phyloP scores from a whole-genome alignment of 2,113 vertebrate species.

The Phodopus roborovskii region DNA sequence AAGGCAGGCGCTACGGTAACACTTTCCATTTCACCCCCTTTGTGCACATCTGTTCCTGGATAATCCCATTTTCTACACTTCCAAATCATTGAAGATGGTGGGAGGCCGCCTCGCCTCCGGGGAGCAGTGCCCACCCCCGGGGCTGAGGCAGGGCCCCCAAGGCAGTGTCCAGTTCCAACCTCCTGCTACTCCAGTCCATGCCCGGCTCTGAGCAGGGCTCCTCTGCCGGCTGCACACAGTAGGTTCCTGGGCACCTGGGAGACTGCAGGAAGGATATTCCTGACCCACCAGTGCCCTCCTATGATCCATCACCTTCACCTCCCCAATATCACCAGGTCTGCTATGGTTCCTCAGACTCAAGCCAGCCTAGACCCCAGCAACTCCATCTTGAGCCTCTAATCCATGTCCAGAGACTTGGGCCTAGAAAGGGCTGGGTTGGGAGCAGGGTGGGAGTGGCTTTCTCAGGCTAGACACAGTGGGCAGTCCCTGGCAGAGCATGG shows the following conservation, averaged over 20 bases:
- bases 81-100: conserved; percentile 84
- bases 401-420: not conserved
- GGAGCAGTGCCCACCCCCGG: not conserved
- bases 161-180: not conserved
- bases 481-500: not conserved
- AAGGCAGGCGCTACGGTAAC: conserved; percentile 94
- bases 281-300: not conserved
- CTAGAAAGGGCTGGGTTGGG: not conserved
- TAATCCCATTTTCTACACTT: conserved; percentile 92
- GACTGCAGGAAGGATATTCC: not conserved
- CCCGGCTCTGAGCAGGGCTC: not conserved
- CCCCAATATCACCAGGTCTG: no score
- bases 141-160: rapidly evolving
- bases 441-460: rapidly evolving
- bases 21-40: conserved; percentile 98
- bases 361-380: not conserved
- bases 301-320: no score
- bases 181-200: not conserved
- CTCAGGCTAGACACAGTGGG: not conserved
- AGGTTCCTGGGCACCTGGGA: not conserved
- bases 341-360: not conserved
- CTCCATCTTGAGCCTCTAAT: not conserved
- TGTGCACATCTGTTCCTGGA: conserved; percentile 93
- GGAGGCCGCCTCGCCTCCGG: not conserved
- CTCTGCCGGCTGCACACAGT: not conserved